Evolutionary conservation across 1,140 invertebrate species (phyloP).

Genomic region (Aphaenogaster rudis): DNA sequence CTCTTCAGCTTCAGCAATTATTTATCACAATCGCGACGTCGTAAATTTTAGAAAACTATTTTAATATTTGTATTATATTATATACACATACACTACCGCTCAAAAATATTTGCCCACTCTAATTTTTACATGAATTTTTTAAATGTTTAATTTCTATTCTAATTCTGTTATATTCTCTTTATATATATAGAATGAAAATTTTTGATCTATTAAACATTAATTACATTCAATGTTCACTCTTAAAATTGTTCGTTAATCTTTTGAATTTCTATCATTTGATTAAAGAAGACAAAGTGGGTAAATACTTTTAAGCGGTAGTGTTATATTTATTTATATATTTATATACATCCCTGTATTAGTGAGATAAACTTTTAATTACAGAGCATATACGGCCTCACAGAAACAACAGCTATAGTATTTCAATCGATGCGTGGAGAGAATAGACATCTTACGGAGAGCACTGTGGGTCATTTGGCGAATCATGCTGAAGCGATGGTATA

Average conservation of each 20-base stretch:
- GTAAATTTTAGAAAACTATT: background rate
- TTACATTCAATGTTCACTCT: too few relatives aligned
- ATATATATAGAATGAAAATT: too few relatives aligned
- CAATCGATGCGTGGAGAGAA: constrained; percentile 90
- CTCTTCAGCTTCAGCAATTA: background rate
- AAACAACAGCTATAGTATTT: constrained; percentile 93
- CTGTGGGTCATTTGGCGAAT: constrained; percentile 93
- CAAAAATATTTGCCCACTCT: too few relatives aligned
- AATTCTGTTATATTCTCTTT: too few relatives aligned
- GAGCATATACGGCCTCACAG: constrained; percentile 96
- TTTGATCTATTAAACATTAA: too few relatives aligned
- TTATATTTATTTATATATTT: constrained; percentile 12
- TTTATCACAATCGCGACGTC: background rate
- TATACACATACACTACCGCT: too few relatives aligned
- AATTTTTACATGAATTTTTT: too few relatives aligned
- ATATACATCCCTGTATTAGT: background rate
- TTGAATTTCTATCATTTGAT: too few relatives aligned
- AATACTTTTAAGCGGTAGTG: too few relatives aligned
- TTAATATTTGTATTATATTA: background rate
- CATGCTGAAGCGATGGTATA: constrained; percentile 92
- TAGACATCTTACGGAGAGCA: constrained; percentile 90
- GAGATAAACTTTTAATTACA: constrained; percentile 81
- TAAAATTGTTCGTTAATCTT: too few relatives aligned
- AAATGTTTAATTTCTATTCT: too few relatives aligned
- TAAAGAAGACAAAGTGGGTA: too few relatives aligned